These are phyloP conservation scores for Hypotaenidia philippensis DNA, from an alignment of 2,797 vertebrate genomes.

Conservation along the genomic window DNA sequence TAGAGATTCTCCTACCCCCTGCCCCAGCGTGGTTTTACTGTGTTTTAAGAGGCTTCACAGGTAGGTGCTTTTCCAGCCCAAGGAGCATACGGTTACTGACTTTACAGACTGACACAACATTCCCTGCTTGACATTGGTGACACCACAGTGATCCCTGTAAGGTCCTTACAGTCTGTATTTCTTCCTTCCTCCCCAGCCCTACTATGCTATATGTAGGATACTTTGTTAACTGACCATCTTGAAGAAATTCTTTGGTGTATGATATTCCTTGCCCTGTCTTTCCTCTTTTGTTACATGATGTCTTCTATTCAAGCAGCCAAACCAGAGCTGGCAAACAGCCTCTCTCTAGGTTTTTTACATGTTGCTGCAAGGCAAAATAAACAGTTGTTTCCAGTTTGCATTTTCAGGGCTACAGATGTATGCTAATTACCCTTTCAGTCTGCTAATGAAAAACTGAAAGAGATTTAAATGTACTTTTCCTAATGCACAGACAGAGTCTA, in stretches of 20 bases:
- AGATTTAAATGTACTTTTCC: conserved; percentile 22
- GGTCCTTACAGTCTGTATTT: neutral
- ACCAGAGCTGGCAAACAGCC: conserved; percentile 41
- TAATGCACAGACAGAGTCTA: neutral
- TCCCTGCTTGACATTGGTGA: neutral
- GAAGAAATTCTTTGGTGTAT: neutral
- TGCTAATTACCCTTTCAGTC: conserved; percentile 45
- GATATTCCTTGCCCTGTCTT: neutral
- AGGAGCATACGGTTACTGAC: neutral
- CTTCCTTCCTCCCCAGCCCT: neutral
- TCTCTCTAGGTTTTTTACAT: conserved; percentile 47
- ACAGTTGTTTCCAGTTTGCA: conserved; percentile 58
- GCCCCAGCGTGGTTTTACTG: neutral
- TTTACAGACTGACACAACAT: neutral
- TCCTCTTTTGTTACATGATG: neutral
- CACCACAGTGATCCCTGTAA: neutral
- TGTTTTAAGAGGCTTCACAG: neutral
- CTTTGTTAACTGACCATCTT: neutral
- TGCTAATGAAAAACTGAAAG: conserved; percentile 14
- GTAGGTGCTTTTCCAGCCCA: neutral
- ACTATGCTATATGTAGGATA: neutral
- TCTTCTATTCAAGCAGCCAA: conserved; percentile 44
- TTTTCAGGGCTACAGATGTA: conserved; percentile 37
- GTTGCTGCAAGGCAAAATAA: conserved; percentile 65
- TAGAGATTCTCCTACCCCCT: neutral